Evolutionary conservation across 1,140 invertebrate genomes (phyloP), one percentile per base, ranked within the genome.

Genomic region (Epicauta chinensis): DNA sequence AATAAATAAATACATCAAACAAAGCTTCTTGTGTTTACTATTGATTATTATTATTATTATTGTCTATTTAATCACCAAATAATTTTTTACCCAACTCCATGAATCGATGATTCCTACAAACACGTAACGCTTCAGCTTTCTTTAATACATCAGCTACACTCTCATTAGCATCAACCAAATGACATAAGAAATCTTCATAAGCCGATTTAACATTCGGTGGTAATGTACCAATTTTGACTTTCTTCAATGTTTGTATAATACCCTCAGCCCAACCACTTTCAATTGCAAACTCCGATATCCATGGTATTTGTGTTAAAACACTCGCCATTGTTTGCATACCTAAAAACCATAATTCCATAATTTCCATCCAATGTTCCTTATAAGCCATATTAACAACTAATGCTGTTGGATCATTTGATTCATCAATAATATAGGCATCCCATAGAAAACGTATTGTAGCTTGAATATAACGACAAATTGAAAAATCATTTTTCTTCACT

Each of bases 231-330:
- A 87, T 78, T 69, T 86, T 87, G 0, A 92, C 88, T 73, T 88
- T 86, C 40, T 80, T 80, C 32, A 93, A 73, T 43, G 84, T 86
- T 56, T 85, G 81, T 16, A 92, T 77, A 51, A 93, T 92, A 10
- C 89, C 89, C 66, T 91, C 82, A 0, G 86, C 83, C 89, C 90
- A 95, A n/a, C 91, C 91, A 65, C 88, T 91, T 60, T 93, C 91
- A 51, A 93, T 82, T 0, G 87, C 83, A 72, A 94, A 95, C 62
- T 93, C 87, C 0, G 88, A 89, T 13, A 94, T 81, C 91, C 91
- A 93, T 1, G 90, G 88, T 39, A 93, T 80, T 38, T 83, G 76
- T 2, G 84, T 77, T 6, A 94, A 70, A 0, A 94, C 82, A 3
- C 82, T 80, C 58, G 86, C 84, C 72, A 93, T 83, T 10, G 90